Evolutionary conservation across 2,888 invertebrate genomes (phyloP).

Genomic region (Sussaba pulchella): DNA sequence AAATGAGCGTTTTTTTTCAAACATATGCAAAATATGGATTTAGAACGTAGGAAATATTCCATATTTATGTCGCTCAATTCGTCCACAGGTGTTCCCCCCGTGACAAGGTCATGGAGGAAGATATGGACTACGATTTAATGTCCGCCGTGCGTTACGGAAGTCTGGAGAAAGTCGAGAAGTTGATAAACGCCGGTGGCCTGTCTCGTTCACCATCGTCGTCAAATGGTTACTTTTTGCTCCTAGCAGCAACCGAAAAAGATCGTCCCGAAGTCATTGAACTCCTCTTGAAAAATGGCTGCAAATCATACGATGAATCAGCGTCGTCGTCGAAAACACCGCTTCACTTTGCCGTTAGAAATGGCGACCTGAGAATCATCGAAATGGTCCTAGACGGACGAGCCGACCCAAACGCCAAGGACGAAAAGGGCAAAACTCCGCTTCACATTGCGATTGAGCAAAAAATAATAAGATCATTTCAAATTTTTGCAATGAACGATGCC

Average conservation of each 20-base stretch:
- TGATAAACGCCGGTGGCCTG: background rate
- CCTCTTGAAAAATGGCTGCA: slow-evolving; percentile 3
- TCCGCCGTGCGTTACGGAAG: slow-evolving; percentile 10
- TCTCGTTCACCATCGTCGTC: background rate
- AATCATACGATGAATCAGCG: background rate
- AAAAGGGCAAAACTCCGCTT: background rate
- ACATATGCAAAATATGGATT: no score
- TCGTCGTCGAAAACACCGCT: slow-evolving; percentile 10
- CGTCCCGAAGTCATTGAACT: slow-evolving; percentile 1
- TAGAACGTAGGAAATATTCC: no score
- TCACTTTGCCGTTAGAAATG: slow-evolving; percentile 27
- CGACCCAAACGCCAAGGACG: background rate
- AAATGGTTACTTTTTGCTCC: slow-evolving; percentile 20
- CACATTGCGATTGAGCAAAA: background rate
- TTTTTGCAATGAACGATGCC: no score
- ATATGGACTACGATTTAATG: background rate
- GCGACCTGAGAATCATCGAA: background rate
- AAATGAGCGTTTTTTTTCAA: no score
- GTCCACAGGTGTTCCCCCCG: background rate
- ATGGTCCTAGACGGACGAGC: background rate
- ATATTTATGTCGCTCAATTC: background rate
- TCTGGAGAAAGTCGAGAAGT: background rate
- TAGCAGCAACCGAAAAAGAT: slow-evolving; percentile 26
- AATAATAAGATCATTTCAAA: no score
- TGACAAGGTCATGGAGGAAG: background rate